Conservation (phyloP, 2,888 invertebrate genomes). For the Hemistola chrysoprasaria region DNA sequence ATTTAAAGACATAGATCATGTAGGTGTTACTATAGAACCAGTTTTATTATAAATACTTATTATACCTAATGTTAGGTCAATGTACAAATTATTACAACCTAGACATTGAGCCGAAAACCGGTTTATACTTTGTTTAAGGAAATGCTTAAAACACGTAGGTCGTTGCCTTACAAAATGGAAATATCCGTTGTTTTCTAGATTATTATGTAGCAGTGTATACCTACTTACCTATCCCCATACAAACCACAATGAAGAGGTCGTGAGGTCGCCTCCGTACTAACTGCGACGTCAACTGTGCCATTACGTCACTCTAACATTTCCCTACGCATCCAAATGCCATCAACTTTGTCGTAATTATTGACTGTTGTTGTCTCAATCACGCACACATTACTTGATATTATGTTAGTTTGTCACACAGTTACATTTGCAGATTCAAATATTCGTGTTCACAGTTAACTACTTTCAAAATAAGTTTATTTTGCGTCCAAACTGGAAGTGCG, state of each 20-base stretch:
- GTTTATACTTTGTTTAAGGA: not conserved
- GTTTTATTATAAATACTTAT: too few relatives aligned
- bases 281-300: slow-evolving; percentile 8
- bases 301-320: slow-evolving; percentile 16
- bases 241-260: slow-evolving; percentile 9
- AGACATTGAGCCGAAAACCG: slow-evolving; percentile 11
- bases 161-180: too few relatives aligned
- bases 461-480: too few relatives aligned
- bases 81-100: slow-evolving; percentile 15
- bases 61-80: slow-evolving; percentile 12
- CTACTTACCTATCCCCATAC: not conserved
- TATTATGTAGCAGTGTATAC: too few relatives aligned
- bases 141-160: too few relatives aligned
- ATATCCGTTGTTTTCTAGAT: too few relatives aligned
- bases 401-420: too few relatives aligned
- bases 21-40: slow-evolving; percentile 12
- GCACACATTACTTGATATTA: too few relatives aligned
- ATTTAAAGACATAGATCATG: too few relatives aligned
- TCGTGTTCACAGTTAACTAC: too few relatives aligned
- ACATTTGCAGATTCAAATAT: too few relatives aligned
- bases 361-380: slow-evolving; percentile 13
- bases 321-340: slow-evolving; percentile 13
- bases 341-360: slow-evolving; percentile 15
- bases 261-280: slow-evolving; percentile 10
- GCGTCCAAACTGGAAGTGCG: too few relatives aligned